These are phyloP conservation scores for Diorhabda carinulata DNA, from an alignment of 1,140 invertebrate genomes.

Conservation along the genomic window DNA sequence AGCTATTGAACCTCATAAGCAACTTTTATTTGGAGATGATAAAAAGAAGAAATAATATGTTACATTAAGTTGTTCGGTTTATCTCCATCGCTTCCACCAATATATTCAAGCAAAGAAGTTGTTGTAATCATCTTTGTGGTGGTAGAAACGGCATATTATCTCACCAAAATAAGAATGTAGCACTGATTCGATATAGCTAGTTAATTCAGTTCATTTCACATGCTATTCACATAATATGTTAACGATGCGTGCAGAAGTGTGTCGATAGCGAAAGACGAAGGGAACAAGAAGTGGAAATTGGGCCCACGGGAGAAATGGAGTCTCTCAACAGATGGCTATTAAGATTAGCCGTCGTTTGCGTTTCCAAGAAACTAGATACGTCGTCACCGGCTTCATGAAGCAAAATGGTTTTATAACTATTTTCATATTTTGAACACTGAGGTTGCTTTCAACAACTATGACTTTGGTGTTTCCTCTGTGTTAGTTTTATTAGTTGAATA, in stretches of 20 bases:
- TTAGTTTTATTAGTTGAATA: too few species aligned
- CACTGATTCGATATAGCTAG: conserved; percentile 1
- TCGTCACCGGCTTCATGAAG: background rate
- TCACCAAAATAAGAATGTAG: background rate
- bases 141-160: background rate
- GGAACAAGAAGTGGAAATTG: conserved; percentile 18
- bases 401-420: background rate
- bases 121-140: background rate
- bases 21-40: too few species aligned
- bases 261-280: conserved; percentile 13
- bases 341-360: conserved; percentile 13
- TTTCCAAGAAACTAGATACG: conserved; percentile 7
- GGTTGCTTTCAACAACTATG: too few species aligned
- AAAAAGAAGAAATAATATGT: too few species aligned
- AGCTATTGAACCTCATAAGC: too few species aligned
- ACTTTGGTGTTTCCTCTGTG: too few species aligned
- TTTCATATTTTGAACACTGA: background rate
- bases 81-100: too few species aligned
- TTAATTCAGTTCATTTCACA: conserved; percentile 32
- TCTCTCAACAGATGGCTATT: conserved; percentile 20
- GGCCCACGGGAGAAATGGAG: conserved; percentile 15
- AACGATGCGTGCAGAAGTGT: conserved; percentile 33
- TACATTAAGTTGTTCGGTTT: too few species aligned
- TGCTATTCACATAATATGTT: conserved; percentile 36
- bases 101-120: too few species aligned